Percentiles rank a stretch among this genome's conserved stretches.
Conservation (phyloP, 2,113 vertebrate genomes). For the Patagioenas fasciata region DNA sequence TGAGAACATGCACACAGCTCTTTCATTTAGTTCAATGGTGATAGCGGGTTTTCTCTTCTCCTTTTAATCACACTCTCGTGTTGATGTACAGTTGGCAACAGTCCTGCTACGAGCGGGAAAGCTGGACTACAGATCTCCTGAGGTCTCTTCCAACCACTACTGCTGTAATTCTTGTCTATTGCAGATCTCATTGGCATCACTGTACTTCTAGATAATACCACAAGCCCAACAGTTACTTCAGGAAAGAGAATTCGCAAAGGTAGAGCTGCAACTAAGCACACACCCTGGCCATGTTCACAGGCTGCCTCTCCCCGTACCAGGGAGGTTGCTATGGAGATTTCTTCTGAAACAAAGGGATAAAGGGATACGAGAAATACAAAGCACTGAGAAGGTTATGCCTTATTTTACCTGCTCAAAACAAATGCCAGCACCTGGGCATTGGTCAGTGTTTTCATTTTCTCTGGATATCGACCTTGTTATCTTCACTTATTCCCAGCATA, state of each 20-base stretch:
- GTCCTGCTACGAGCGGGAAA: neutral
- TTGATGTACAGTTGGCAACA: neutral
- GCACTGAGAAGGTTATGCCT: neutral
- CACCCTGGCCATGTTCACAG: neutral
- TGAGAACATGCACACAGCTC: neutral
- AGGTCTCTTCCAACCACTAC: neutral
- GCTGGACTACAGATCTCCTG: neutral
- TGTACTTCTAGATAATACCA: rapidly evolving
- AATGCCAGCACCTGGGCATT: neutral
- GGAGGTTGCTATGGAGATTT: conserved; percentile 48
- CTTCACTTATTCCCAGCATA: neutral
- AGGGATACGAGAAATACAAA: neutral
- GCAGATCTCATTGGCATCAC: neutral
- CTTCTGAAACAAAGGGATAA: conserved; percentile 4
- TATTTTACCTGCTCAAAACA: conserved; percentile 3
- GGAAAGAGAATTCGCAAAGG: neutral
- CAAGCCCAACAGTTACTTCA: neutral
- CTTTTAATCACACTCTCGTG: neutral
- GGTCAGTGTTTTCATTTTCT: neutral
- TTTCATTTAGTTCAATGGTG: neutral
- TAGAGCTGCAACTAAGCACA: neutral
- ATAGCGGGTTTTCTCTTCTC: neutral
- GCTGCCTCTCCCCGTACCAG: neutral
- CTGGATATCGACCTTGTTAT: conserved; percentile 3
- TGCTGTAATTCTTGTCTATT: neutral